Evolutionary conservation across 2,797 vertebrate species (phyloP), one percentile per base, ranked within the genome.

Genomic region (Oceanodroma leucorhoa): DNA sequence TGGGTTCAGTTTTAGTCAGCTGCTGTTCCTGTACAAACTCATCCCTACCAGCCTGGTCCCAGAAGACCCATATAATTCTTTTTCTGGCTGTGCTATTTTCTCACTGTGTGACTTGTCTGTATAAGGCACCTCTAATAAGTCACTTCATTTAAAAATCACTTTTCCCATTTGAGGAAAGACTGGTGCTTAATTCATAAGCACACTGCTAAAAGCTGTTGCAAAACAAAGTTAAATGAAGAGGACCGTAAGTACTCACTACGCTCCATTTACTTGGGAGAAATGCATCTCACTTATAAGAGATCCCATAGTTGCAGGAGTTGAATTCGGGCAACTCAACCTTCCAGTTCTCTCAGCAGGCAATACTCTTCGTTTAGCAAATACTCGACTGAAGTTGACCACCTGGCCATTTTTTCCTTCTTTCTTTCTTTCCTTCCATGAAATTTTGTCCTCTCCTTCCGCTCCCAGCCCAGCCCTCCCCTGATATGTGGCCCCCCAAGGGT

Each of bases 121-220:
- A 50, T 57, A 67, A 95, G 73, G 77, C 55, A 72, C 70, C 72
- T 70, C 61, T 48, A 82, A 41, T 67, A 79, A 95, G 88, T 84
- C 58, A 78, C 62, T 78, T 82, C 46, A 38, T 88, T 94, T 90
- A 88, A 96, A 94, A 95, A 92, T 86, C 80, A 86, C 70, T 93
- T 83, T 57, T 93, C 61, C 58, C 62, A 48, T 61, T 15, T 82
- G 85, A 83, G 90, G 46, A 75, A 66, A 84, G 85, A 34, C 54
- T n/a, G 61, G 65, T 81, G 80, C 72, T 92, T 92, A 86, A 88
- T 93, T 95, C 83, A 78, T 86, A 93, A 94, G 93, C 61, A 26
- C 43, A 6, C 61, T 21, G 45, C 57, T 91, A 53, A 15, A 61
- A 67, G 50, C 34, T 57, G 64, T 71, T 65, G 85, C 83, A 69